Evolutionary conservation across 2,113 vertebrate species (phyloP).

Genomic region (Sander lucioperca): DNA sequence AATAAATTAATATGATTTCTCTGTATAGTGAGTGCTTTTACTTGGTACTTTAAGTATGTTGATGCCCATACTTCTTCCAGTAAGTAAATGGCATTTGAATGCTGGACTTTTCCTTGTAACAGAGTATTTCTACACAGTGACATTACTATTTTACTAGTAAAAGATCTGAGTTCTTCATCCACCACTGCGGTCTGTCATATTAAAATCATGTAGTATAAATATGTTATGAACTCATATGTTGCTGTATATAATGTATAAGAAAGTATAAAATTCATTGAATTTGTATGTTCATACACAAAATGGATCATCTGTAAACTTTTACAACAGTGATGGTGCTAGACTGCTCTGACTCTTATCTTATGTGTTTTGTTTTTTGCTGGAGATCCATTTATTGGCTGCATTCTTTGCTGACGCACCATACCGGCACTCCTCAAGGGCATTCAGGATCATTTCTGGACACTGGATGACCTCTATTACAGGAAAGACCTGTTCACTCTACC

Average conservation of each 20-base stretch:
- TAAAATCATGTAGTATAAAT: neutral
- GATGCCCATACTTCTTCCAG: no score
- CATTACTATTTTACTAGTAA: neutral
- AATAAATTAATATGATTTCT: no score
- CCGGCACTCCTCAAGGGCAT: neutral
- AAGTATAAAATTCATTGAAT: neutral
- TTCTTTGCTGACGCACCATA: constrained; percentile 15
- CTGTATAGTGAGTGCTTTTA: no score
- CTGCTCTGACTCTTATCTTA: neutral
- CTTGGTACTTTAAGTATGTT: no score
- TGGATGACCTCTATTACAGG: constrained; percentile 50
- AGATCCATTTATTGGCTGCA: constrained; percentile 10
- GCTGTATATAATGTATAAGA: no score
- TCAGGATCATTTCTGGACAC: constrained; percentile 33
- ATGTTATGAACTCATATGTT: neutral
- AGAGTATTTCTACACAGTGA: neutral
- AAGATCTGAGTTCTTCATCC: neutral
- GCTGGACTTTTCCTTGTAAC: neutral
- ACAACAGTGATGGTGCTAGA: neutral
- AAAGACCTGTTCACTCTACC: constrained; percentile 21
- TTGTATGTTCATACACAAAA: neutral
- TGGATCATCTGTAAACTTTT: neutral
- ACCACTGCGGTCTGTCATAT: neutral
- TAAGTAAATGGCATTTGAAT: neutral
- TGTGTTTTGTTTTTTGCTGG: neutral